Evolutionary conservation across 2,888 invertebrate species (phyloP), one percentile per base, ranked within the genome.

Genomic region (Oligia latruncula): DNA sequence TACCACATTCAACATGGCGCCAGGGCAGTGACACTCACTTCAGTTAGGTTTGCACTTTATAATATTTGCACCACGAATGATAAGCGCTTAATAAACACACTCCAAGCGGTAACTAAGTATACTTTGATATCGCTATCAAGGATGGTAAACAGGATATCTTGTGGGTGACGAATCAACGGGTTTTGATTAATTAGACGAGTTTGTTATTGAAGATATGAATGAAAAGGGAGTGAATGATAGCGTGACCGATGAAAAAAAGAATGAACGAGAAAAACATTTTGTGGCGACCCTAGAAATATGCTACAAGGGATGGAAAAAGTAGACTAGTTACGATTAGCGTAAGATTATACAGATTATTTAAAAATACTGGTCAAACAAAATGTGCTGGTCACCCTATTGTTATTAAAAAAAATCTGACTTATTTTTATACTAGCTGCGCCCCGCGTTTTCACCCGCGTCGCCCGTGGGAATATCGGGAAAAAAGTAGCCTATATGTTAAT

Each of bases 11-110:
- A 20, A 60, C 20, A 72, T n/a, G 4, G 43, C 68, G 52, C 9
- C 68, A 73, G 80, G 82, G 29, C 82, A 87, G 66, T 82, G 77
- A 70, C 88, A 74, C 58, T 55, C 74, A 80, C 79, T 81, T 66
- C 68, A 82, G 67, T n/a, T 8, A 17, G 11, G n/a, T 46, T 62
- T 6, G 20, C 58, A 58, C 71, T 68, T 78, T 52, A 62, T 20
- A 82, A 64, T 80, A 80, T 80, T 80, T 80, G 77, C 82, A 49
- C 71, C 0, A 35, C 71, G 15, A 6, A 46, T 43, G 86, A 87
- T 87, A 85, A 85, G 71, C 71, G 60, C 1, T 35, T 9, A 43
- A 17, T 72, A 80, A 82, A 85, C 64, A 81, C 5, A 70, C 77
- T 77, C 5, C n/a, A 72, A 49, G 35, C 58, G 15, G 55, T 29